Evolutionary conservation across 2,797 vertebrate species (phyloP), one percentile per base, ranked within the genome.

Genomic region (Arvicola amphibius): DNA sequence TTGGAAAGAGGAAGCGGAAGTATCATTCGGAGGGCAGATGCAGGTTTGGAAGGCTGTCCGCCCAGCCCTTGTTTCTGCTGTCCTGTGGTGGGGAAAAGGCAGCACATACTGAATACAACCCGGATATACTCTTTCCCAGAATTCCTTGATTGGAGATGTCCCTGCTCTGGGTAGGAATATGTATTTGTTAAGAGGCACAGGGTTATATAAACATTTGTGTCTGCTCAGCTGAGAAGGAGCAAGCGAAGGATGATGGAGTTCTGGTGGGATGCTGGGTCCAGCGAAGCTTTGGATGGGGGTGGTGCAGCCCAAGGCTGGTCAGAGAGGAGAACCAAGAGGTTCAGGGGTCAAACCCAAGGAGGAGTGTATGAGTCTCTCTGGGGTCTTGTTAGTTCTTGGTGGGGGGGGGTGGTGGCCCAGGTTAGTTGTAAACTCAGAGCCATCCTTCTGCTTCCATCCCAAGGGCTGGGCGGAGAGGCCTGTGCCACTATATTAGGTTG

Each of bases 151-250:
- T 63, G n/a, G 67, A 74, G 93, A 83, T 51, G 21, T 88, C 51
- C 51, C 86, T n/a, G 53, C 81, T 85, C 59, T 27, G 29, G 43
- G 37, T 61, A 34, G 88, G 91, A 73, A 91, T 92, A 65, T 88
- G 67, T 77, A 46, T 91, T 86, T 85, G 93, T 89, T 59, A 81
- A 94, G 94, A 71, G 51, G 51, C 88, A 59, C 27, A 27, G 91
- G 86, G 91, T 89, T 74, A 34, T 53, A 76, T 94, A 88, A 95
- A 87, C 90, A 63, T 96, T 61, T 76, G 86, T 87, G 79, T 95
- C 86, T 77, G 34, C 80, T 90, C 91, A 1, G 71, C 83, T 59
- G 61, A 96, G 94, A 88, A 59, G 25, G 89, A 69, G 48, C 27
- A 43, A 88, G 63, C 40, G 76, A 63, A 73, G 56, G 73, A 53